Evolutionary conservation across 2,888 invertebrate genomes (phyloP).

Genomic region (Tipula vernalis): DNA sequence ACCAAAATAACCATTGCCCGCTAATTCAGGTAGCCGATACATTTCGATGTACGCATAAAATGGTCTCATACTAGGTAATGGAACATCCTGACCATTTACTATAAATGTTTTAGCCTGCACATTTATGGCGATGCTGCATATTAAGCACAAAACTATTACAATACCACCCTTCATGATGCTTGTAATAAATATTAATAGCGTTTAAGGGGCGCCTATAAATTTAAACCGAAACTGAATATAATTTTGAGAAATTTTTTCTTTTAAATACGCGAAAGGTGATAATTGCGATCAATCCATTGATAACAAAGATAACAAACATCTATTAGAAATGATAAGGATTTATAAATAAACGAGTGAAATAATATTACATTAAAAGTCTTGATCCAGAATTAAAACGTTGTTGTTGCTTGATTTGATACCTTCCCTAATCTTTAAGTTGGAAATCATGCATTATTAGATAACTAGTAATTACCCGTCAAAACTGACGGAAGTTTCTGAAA

Average conservation of each 20-base stretch:
- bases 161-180: too few relatives aligned
- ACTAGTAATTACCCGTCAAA: too few relatives aligned
- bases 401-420: too few relatives aligned
- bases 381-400: too few relatives aligned
- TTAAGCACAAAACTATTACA: background rate
- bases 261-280: background rate
- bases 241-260: background rate
- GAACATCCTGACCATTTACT: background rate
- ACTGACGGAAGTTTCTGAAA: too few relatives aligned
- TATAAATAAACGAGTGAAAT: too few relatives aligned
- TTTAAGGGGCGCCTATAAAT: background rate
- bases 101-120: background rate
- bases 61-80: background rate
- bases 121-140: background rate
- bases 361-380: too few relatives aligned
- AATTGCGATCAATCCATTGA: too few relatives aligned
- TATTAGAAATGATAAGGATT: too few relatives aligned
- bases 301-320: too few relatives aligned
- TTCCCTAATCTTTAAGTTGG: too few relatives aligned
- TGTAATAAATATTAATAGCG: background rate
- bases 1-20: background rate
- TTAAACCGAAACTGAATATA: background rate
- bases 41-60: background rate
- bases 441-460: too few relatives aligned
- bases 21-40: background rate